phyloP scores from a whole-genome alignment of 1,140 invertebrate genomes.

The Ips nitidus region DNA sequence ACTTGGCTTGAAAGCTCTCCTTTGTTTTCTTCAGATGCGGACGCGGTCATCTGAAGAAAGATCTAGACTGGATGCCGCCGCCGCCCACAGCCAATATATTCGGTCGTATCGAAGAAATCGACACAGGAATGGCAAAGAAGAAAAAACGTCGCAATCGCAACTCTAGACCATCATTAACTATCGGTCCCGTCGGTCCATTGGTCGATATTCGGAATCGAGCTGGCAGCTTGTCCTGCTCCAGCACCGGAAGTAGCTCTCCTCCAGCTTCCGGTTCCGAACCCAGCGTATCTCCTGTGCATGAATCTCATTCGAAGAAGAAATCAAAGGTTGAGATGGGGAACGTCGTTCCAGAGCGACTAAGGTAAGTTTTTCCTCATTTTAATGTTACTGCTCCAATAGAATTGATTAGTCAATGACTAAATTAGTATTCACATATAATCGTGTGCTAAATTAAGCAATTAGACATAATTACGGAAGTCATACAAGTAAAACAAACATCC shows the following conservation, averaged over 20 bases:
- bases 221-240: conserved; percentile 65
- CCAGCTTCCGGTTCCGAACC: conserved; percentile 68
- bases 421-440: no score
- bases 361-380: conserved; percentile 59
- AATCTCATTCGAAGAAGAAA: conserved; percentile 66
- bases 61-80: conserved; percentile 86
- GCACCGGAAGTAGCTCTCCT: conserved; percentile 67
- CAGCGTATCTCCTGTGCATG: conserved; percentile 65
- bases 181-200: conserved; percentile 54
- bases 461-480: no score
- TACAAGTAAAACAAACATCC: no score
- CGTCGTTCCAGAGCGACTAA: conserved; percentile 68
- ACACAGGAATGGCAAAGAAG: conserved; percentile 69
- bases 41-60: conserved; percentile 90
- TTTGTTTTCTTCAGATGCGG: conserved; percentile 59
- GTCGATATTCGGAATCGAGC: conserved; percentile 57
- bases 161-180: conserved; percentile 60
- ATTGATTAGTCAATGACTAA: no score
- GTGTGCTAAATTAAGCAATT: no score
- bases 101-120: conserved; percentile 52
- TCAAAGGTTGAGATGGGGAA: conserved; percentile 65
- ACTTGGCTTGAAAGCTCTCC: no score
- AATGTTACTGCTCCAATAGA: background rate
- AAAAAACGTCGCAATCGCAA: conserved; percentile 70
- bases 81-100: conserved; percentile 53